These are phyloP conservation scores for Anguilla pacifica DNA, from an alignment of 2,797 vertebrate species.

Conservation along the genomic window DNA sequence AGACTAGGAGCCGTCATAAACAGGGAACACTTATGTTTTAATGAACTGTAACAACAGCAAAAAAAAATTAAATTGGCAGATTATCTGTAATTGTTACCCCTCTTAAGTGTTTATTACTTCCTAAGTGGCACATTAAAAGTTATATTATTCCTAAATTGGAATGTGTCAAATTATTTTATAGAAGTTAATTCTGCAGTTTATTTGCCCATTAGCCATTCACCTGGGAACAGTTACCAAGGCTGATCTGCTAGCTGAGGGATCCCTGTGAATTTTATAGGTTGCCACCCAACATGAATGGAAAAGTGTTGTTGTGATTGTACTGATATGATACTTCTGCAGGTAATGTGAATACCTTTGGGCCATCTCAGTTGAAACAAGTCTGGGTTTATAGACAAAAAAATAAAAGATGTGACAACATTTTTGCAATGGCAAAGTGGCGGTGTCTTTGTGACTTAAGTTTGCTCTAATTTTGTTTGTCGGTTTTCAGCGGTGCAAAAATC, in stretches of 20 bases:
- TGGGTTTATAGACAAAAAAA: background rate
- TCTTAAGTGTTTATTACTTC: background rate
- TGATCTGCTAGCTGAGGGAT: background rate
- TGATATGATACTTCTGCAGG: too few relatives aligned
- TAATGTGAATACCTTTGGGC: background rate
- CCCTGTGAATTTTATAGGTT: background rate
- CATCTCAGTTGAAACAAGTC: background rate
- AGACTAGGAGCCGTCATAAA: background rate
- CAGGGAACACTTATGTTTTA: background rate
- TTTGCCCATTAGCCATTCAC: background rate
- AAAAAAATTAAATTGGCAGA: background rate
- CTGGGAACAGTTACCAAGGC: background rate
- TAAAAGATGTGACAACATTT: background rate
- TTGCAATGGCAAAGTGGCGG: background rate
- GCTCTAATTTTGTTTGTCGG: background rate
- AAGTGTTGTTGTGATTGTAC: background rate
- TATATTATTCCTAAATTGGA: background rate
- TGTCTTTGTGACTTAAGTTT: background rate
- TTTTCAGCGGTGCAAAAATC: background rate
- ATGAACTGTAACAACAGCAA: background rate
- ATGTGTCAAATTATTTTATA: background rate
- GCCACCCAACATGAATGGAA: background rate
- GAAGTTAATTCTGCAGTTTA: background rate
- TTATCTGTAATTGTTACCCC: background rate
- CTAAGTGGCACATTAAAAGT: background rate